phyloP scores from a whole-genome alignment of 2,113 vertebrate species.

The Strix uralensis region DNA sequence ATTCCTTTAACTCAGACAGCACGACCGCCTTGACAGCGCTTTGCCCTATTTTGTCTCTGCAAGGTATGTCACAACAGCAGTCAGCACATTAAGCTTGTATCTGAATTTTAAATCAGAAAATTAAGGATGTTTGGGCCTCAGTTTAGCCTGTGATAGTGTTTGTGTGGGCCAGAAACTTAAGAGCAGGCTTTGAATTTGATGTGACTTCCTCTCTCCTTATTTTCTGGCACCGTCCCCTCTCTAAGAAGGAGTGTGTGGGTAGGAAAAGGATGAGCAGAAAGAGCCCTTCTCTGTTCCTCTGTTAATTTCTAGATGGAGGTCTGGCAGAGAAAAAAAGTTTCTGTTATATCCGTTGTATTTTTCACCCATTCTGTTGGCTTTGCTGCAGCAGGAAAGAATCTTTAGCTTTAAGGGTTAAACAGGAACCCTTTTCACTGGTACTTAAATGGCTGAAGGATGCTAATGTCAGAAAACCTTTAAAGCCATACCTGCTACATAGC shows the following conservation, averaged over 20 bases:
- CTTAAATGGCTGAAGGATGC: not conserved
- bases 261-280: not conserved
- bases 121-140: not conserved
- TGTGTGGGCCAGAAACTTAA: not conserved
- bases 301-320: not conserved
- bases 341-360: not conserved
- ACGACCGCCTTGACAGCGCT: fast-evolving
- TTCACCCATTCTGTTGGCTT: not conserved
- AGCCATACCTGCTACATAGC: not conserved
- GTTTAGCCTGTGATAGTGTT: not conserved
- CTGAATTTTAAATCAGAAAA: not conserved
- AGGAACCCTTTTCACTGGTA: not conserved
- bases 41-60: not conserved
- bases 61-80: not conserved
- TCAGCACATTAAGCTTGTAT: not conserved
- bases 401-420: not conserved
- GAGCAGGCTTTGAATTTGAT: not conserved
- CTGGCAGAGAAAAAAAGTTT: not conserved
- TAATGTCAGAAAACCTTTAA: not conserved
- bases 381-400: not conserved
- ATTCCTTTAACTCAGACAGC: not conserved
- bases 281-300: not conserved
- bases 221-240: not conserved
- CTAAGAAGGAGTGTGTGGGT: not conserved
- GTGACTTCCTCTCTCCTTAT: not conserved